Conservation (phyloP, 2,888 invertebrate genomes). For the Pristionchus maxplancki region DNA sequence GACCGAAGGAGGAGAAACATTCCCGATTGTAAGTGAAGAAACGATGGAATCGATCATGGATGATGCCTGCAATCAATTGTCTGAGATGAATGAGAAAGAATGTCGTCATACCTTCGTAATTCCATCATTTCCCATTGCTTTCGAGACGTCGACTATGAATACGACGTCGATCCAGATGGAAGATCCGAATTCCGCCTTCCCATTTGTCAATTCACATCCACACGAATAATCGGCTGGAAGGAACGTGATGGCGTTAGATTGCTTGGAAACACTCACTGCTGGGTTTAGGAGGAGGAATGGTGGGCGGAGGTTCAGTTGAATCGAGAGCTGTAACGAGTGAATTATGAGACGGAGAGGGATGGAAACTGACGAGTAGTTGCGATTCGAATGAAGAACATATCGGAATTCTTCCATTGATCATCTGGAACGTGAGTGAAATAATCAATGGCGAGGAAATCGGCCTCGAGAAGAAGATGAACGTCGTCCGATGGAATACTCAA, state of each 20-base stretch:
- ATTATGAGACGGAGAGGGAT: neutral
- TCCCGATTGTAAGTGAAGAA: neutral
- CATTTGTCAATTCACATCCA: neutral
- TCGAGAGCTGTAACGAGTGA: neutral
- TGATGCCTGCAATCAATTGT: neutral
- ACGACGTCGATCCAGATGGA: neutral
- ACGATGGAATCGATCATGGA: neutral
- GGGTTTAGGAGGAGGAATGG: neutral
- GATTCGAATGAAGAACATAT: conserved; percentile 15
- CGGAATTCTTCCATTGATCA: conserved; percentile 18
- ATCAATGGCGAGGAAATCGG: conserved; percentile 5
- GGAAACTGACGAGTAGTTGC: neutral
- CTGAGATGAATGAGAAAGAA: neutral
- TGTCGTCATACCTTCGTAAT: neutral
- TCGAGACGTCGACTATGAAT: neutral
- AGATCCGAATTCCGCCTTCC: neutral
- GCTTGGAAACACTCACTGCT: neutral
- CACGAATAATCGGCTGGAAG: neutral
- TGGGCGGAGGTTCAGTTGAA: neutral
- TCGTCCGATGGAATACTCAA: neutral
- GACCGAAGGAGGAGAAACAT: neutral
- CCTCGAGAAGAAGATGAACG: neutral
- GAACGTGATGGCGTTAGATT: neutral
- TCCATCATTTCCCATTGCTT: neutral
- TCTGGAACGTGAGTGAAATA: neutral